Base-by-base conservation (phyloP, 1,140 invertebrate species). In the Papilio polytes region DNA sequence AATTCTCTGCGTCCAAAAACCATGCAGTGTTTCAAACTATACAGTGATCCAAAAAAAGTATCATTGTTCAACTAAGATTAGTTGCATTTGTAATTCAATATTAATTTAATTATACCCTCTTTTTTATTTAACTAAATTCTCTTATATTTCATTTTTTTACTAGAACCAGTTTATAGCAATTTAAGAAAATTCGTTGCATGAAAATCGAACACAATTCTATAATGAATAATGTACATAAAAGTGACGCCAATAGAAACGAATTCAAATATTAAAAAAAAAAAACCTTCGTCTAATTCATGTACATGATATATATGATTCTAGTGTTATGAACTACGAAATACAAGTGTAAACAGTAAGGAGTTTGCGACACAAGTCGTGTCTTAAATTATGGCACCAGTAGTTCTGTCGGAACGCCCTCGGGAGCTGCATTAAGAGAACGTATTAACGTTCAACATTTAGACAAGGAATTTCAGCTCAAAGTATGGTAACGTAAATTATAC, bases 371-470 rank as follows among this genome's bases (percentile, higher is more conserved):
- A 53, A 78, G 51, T 78, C 76, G 53, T 48, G 46, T 15, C 15
- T 70, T 26, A 76, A 76, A 76, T 51, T 76, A 76, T 76, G 26
- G 20, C 48, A 44, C 76, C 46, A 78, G 77, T 22, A 66, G 77
- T 41, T 44, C 31, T 20, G 77, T 78, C 56, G 44, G 56, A 78
- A 78, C 51, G 56, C 77, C 77, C 77, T 59, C 77, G 59, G 59
- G 77, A 63, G 44, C 12, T 63, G 56, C 59, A 44, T 78, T 78
- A 78, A 78, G 56, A 66, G 77, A 66, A 66, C 56, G 77, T 78
- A 63, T 78, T 78, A 78, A 76, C 74, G 74, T 78, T 78, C 74
- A 78, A 78, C 56, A 51, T 78, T 78, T 66, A 78, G 46, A 66
- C 77, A 66, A 66, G 77, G 77, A 78, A 78, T 78, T 63, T 41